These are phyloP conservation scores for Tetranychus piercei DNA, from an alignment of 2,888 invertebrate genomes.

Conservation along the genomic window DNA sequence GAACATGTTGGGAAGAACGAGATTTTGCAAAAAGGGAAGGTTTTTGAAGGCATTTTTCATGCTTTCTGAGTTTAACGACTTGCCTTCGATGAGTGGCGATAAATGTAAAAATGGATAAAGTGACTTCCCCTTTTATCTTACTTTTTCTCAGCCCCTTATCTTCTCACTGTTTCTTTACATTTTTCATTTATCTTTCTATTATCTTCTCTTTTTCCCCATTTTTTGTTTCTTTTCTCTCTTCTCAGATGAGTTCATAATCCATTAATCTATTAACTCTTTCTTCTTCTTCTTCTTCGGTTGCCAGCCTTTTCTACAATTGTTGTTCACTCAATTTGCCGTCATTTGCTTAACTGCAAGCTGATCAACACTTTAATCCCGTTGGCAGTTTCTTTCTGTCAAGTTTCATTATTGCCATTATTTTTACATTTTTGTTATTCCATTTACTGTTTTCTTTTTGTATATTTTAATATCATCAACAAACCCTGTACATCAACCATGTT, in stretches of 20 bases:
- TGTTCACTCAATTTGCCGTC: neutral
- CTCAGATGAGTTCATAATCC: neutral
- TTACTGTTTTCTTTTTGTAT: neutral
- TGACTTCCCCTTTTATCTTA: neutral
- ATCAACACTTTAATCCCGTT: neutral
- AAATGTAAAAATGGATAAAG: neutral
- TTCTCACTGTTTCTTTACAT: neutral
- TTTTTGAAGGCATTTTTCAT: conserved; percentile 1
- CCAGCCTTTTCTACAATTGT: neutral
- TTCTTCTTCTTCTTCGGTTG: neutral
- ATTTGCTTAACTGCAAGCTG: neutral
- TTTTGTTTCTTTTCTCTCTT: neutral
- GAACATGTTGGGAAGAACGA: neutral
- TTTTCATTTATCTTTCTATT: neutral
- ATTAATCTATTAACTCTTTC: neutral
- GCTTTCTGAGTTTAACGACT: neutral
- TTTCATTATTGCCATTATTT: neutral
- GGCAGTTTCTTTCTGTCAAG: neutral
- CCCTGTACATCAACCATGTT: too few relatives aligned
- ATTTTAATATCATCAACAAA: too few relatives aligned
- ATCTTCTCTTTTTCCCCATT: neutral
- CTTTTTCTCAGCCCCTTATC: neutral
- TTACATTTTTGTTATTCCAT: neutral
- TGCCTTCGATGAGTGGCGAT: conserved; percentile 1
- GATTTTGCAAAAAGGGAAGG: neutral